Evolutionary conservation across 64 coral and sea anemone genomes (phyloP), one percentile per base, ranked within the genome.

Genomic region (Anthopleura sola): DNA sequence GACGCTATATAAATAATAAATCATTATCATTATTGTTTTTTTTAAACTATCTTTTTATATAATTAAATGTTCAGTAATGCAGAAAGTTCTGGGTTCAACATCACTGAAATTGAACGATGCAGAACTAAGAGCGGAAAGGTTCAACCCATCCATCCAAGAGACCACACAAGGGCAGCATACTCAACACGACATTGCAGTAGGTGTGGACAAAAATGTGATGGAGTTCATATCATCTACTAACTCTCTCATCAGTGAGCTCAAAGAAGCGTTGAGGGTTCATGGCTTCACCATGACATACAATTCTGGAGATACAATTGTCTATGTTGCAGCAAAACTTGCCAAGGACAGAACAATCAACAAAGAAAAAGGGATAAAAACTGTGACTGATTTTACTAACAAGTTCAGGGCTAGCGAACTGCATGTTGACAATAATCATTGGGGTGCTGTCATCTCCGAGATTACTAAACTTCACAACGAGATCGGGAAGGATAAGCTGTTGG

Each of bases 161-260:
- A 24, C 37, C 38, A 47, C 16, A 7, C 76, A 48, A 17, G 14
- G 17, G 20, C 37, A 79, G 44, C 19, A 26, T 44, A 21, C 36
- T 33, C 38, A 44, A 6, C 17, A 79, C 19, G 38, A 79, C 2
- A 83, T 83, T 29, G 49, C 48, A 23, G 82, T 83, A 54, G 82
- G 23, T 16, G 82, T 83, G 8, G 82, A 83, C 26, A 38, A 34
- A 83, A 34, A 83, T 34, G 26, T 83, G 14, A 83, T 83, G 82
- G 82, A 50, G 26, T 83, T 83, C 82, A 60, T 83, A 36, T 47
- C 37, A 2, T 16, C 15, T 14, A 56, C 23, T 5, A 15, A 50
- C 7, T 31, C 8, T 49, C 2, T 54, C 24, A 36, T 54, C 24
- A 36, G 29, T 18, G 50, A 55, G 26, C 49, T 83, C 1, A 37